These are phyloP conservation scores for Proisotoma minuta DNA, from an alignment of 2,888 invertebrate species.

Conservation along the genomic window DNA sequence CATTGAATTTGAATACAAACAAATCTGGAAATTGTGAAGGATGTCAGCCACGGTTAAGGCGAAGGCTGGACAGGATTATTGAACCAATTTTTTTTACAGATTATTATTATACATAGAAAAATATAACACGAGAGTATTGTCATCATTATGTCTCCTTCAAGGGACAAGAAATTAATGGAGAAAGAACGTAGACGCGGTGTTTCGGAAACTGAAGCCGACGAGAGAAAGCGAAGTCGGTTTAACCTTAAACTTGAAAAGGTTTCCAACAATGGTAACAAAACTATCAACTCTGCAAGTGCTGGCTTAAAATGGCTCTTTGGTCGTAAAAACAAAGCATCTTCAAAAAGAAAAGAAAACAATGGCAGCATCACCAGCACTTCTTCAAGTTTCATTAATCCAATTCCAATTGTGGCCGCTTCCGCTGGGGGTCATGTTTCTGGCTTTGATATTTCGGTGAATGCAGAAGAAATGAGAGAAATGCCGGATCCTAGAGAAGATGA, in stretches of 20 bases:
- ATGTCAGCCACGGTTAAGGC: background rate
- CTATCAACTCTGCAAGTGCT: constrained; percentile 20
- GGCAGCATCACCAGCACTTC: background rate
- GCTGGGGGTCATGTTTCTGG: background rate
- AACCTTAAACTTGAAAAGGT: constrained; percentile 29
- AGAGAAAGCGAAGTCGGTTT: constrained; percentile 20
- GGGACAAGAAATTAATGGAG: background rate
- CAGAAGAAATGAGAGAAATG: background rate
- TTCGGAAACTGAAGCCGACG: background rate
- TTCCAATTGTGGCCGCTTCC: background rate
- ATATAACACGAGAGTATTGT: constrained; percentile 16
- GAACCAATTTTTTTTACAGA: too few relatives aligned
- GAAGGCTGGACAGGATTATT: background rate
- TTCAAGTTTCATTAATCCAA: background rate
- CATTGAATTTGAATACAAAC: too few relatives aligned
- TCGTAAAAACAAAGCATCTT: constrained; percentile 19
- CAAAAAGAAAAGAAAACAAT: background rate
- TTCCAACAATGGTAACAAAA: constrained; percentile 18
- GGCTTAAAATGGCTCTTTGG: constrained; percentile 30
- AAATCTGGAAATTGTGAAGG: too few relatives aligned
- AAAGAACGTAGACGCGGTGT: background rate
- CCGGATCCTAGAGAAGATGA: background rate
- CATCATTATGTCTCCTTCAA: constrained; percentile 7
- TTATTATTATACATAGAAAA: too few relatives aligned
- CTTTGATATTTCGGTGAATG: background rate